Base-by-base conservation (phyloP, 2,113 vertebrate genomes). In the Progne subis region DNA sequence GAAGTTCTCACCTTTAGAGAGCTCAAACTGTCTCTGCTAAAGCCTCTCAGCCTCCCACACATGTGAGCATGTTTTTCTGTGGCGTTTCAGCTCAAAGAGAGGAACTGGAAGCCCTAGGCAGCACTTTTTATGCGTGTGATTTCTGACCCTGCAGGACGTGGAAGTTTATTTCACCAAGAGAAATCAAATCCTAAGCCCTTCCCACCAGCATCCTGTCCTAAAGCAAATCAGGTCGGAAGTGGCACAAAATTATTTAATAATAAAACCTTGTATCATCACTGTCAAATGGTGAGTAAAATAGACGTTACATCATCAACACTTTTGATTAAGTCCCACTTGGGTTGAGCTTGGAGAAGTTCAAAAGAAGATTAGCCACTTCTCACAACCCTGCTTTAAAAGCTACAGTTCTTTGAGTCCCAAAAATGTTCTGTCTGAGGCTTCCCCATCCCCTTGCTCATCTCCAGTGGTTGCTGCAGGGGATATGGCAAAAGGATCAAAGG, bases 11-110 rank as follows among this genome's bases (percentile, higher is more conserved):
- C 24, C 13, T 24, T 6, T 19, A 49, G 10, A 57, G 25, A 28
- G 16, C 32, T 55, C 68, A 81, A 34, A 32, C 6, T 57, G 3
- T 24, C 32, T 86, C 52, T 31, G 20, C 12, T 61, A 47, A 69
- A 34, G 5, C 43, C 25, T 49, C n/a, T 46, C 60, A 39, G 41
- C n/a, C 55, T 92, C 37, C 6, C 34, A 32, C 7, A 34, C 9
- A 7, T 0, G 0, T 8, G 6, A 41, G 8, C 2, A 4, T 14
- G n/a, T 3, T 61, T 77, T 64, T 84, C 65, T 82, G 77, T n/a
- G 26, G 26, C 18, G 37, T 77, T 75, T 49, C 55, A 49, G 13
- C 26, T 39, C 70, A 53, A 74, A 81, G 18, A 65, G n/a, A 74
- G 31, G 32, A 18, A 46, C 14, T 70, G 50, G 43, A 82, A 87